Base-by-base conservation (phyloP, 2,888 invertebrate genomes). In the Troides helena region DNA sequence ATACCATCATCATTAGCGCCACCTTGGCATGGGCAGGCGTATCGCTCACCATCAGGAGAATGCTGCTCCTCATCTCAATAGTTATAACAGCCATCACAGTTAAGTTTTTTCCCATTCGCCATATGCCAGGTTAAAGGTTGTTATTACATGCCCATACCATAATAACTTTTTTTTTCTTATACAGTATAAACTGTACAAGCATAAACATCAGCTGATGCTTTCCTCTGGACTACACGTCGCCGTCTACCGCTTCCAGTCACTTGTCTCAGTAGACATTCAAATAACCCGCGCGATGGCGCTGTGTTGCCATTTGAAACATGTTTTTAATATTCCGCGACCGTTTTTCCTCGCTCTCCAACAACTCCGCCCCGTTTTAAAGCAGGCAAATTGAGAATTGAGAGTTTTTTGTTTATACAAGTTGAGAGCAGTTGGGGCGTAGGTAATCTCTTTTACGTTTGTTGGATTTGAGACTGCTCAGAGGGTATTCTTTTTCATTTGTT, bases 361-460 rank as follows among this genome's bases (percentile, higher is more conserved):
- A 90, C 89, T 87, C 86, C 82, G 83, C 79, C 81, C 85, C 88
- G 85, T 88, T 90, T 87, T 88, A 87, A 88, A 90, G 81, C 88
- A 77, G 83, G 81, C 85, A 84, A 89, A 87, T 90, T 86, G 86
- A 83, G 87, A 64, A 60, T 64, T 64, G 66, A 60, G 66, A 53
- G 39, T 86, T 90, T 81, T 87, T 92, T 90, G 89, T 90, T 89
- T 90, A 86, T 90, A 86, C 88, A 91, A 91, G 89, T 90, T 88
- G 86, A 84, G 85, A 87, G 83, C 90, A 90, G 89, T 87, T 86
- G 86, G 88, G 89, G 89, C 90, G 87, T 84, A 78, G 86, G 89
- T 92, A 92, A 92, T 92, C 90, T 90, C 88, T 87, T 91, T 91
- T 88, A 84, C 88, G 89, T 89, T 89, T 88, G 90, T 89, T 86